phyloP scores from a whole-genome alignment of 1,140 invertebrate genomes.

The Leptinotarsa lineolata region DNA sequence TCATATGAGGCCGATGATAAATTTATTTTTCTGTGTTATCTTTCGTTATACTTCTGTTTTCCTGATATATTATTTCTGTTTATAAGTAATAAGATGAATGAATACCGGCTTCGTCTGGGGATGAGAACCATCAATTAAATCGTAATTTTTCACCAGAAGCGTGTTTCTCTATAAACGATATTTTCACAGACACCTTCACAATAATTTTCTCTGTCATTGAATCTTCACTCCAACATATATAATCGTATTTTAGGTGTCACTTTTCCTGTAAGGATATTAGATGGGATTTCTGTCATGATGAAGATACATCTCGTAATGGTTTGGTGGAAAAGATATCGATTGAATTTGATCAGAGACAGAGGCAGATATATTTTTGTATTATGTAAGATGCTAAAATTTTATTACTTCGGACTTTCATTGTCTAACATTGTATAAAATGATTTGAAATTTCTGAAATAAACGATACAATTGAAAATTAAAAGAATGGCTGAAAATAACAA shows the following conservation, averaged over 20 bases:
- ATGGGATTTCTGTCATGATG: neutral
- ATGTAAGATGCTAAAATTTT: no score
- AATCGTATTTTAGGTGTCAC: conserved; percentile 3
- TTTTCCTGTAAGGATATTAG: neutral
- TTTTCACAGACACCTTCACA: conserved; percentile 2
- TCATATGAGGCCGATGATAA: neutral
- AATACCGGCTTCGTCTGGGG: neutral
- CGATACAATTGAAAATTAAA: no score
- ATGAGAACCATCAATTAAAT: conserved; percentile 1
- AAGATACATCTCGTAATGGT: neutral
- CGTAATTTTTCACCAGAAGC: neutral
- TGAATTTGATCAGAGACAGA: neutral
- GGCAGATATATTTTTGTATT: no score
- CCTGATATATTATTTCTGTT: conserved; percentile 6
- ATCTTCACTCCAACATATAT: conserved; percentile 1
- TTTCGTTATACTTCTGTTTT: neutral
- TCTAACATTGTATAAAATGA: no score
- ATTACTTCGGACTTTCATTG: no score
- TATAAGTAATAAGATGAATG: conserved; percentile 1
- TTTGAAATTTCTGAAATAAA: no score
- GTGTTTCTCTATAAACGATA: neutral
- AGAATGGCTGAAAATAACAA: no score
- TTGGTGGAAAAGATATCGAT: neutral
- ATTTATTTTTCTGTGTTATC: neutral
- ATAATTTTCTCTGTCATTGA: conserved; percentile 6